Evolutionary conservation across 2,797 vertebrate genomes (phyloP).

Genomic region (Periophthalmus magnuspinnatus): DNA sequence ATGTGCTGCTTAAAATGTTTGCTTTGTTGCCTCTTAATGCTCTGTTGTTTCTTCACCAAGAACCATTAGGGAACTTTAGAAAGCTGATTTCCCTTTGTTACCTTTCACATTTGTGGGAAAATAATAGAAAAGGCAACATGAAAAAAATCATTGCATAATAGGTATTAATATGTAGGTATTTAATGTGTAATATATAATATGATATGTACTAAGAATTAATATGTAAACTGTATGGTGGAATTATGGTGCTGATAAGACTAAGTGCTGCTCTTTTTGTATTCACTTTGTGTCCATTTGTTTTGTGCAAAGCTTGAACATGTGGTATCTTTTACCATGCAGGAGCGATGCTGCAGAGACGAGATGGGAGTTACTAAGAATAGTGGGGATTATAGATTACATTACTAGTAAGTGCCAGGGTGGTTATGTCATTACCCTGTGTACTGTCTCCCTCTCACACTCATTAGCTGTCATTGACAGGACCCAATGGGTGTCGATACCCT

Average conservation of each 20-base stretch:
- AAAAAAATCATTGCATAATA: not conserved
- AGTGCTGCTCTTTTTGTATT: constrained; percentile 24
- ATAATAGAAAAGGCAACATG: not conserved
- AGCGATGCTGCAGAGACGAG: constrained; percentile 36
- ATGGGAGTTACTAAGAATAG: constrained; percentile 69
- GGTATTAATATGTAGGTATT: not conserved
- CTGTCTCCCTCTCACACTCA: constrained; percentile 37
- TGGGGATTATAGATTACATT: constrained; percentile 78
- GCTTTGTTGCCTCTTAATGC: not conserved
- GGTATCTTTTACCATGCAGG: constrained; percentile 28
- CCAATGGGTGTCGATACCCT: constrained; percentile 29
- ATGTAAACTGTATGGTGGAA: not conserved
- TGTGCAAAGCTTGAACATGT: constrained; percentile 32
- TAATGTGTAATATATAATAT: not conserved
- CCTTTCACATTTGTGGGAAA: not conserved
- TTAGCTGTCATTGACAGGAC: constrained; percentile 50
- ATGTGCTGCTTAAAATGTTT: not conserved
- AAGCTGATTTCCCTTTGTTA: not conserved
- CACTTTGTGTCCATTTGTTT: constrained; percentile 9
- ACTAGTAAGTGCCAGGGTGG: constrained; percentile 55
- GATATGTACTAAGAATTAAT: not conserved
- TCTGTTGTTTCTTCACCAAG: not conserved
- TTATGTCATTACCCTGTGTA: constrained; percentile 72
- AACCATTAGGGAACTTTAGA: not conserved
- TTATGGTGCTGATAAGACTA: not conserved